Base-by-base conservation (phyloP, 2,888 invertebrate species). In the Nephrocerus scutellatus region DNA sequence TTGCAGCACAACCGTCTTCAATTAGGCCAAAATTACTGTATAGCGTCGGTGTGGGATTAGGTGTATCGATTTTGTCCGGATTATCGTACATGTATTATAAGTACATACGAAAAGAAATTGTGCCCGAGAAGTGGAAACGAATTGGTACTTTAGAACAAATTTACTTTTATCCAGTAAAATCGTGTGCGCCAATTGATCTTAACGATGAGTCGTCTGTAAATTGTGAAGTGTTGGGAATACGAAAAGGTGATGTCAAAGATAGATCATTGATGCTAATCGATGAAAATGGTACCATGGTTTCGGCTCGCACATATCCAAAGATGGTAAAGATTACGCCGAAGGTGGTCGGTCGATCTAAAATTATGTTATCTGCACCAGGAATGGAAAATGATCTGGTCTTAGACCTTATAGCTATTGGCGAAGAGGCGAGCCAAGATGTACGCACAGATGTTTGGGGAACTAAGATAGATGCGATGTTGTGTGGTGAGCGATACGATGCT, bases 401-500 rank as follows among this genome's bases (percentile, higher is more conserved):
- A 23, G 56, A 66, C 54, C 70, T 78, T 29, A 53, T 62, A 1
- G 53, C 55, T 7, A 48, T 74, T 12, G 54, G 56, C 0, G 53
- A 57, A 4, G 51, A 55, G 9, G 46, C 52, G 1, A 50, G 48
- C 2, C 47, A 47, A 22, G 53, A 59, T 44, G 46, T 63, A 47
- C 69, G 61, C 4, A 75, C 76, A 0, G 55, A 66, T 0, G 72
- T 82, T 2, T 80, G 79, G 77, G 72, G 74, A 10, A 68, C 68
- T 2, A 55, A 68, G 0, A 72, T 83, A 2, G 69, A 74, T 1
- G 81, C 79, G 0, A 71, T 76, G 50, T 80, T 86, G 55, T 88
- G 87, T 58, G 88, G 88, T 0, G 75, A 75, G 41, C 76, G 77
- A 46, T 77, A 75, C 9, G 77, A 81, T 13, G 74, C 76, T 36